A percentile compares a stretch with the other conserved stretches of the same genome.
Conservation (phyloP, 2,888 invertebrate species). For the Acanthosepion lycidas region DNA sequence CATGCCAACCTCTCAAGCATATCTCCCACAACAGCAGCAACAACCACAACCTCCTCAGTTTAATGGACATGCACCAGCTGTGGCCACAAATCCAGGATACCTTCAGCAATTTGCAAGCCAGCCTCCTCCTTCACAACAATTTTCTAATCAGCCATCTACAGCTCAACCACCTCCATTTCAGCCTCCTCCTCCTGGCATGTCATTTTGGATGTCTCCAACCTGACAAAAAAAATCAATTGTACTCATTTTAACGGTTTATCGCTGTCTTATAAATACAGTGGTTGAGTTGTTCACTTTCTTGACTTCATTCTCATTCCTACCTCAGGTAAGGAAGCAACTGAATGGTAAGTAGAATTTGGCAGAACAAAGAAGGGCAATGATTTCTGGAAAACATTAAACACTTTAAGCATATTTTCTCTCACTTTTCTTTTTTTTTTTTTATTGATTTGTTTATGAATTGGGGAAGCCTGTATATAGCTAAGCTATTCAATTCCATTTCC, state of each 20-base stretch:
- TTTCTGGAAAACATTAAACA: not conserved
- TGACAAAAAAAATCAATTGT: not conserved
- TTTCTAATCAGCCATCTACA: constrained; percentile 37
- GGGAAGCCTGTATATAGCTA: not conserved
- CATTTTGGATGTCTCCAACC: constrained; percentile 45
- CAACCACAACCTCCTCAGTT: constrained; percentile 14
- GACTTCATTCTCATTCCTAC: not conserved
- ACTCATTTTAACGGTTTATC: not conserved
- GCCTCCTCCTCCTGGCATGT: constrained; percentile 43
- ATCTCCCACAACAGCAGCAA: constrained; percentile 24
- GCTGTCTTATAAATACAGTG: not conserved
- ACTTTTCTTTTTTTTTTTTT: not conserved
- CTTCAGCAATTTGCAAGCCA: constrained; percentile 42
- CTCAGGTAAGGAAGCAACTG: not conserved
- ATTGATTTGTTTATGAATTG: not conserved
- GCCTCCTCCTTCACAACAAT: constrained; percentile 45
- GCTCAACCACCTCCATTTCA: constrained; percentile 43
- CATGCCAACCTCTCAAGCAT: constrained; percentile 24
- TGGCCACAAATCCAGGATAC: not conserved
- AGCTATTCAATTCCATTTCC: not conserved
- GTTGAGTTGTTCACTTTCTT: not conserved
- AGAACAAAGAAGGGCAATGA: not conserved
- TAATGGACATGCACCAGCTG: constrained; percentile 42
- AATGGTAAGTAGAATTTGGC: not conserved
- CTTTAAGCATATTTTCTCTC: not conserved